phyloP scores from a whole-genome alignment of 1,140 invertebrate species.

The Ceratina calcarata region DNA sequence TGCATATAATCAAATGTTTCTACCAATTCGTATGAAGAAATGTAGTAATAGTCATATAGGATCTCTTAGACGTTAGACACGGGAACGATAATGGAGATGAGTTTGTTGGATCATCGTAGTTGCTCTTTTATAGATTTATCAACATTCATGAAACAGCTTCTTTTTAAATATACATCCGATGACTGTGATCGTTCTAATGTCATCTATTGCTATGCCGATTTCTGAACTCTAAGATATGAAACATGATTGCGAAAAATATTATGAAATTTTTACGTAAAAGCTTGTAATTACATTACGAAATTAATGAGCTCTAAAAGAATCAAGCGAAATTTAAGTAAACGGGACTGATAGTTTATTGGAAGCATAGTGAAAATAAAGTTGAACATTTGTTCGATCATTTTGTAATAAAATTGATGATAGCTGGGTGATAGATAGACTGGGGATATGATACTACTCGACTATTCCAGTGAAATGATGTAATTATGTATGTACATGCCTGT shows the following conservation, averaged over 20 bases:
- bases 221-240: neutral
- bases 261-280: neutral
- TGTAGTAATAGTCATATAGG: too few relatives aligned
- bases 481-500: too few relatives aligned
- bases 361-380: neutral
- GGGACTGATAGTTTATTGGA: neutral
- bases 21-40: neutral
- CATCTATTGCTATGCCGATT: neutral
- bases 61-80: neutral
- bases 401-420: too few relatives aligned
- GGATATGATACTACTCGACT: neutral
- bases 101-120: too few relatives aligned
- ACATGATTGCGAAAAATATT: conserved; percentile 1
- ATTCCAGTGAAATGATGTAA: neutral
- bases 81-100: too few relatives aligned
- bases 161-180: neutral
- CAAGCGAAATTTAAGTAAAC: neutral
- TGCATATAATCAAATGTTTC: neutral
- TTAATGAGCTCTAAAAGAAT: neutral
- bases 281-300: conserved; percentile 2
- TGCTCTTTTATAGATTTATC: conserved; percentile 3
- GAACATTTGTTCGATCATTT: neutral
- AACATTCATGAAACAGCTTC: neutral
- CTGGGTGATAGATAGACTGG: too few relatives aligned
- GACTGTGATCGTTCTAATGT: neutral